phyloP scores from a whole-genome alignment of 2,113 vertebrate genomes.

The Oostethus manadensis region DNA sequence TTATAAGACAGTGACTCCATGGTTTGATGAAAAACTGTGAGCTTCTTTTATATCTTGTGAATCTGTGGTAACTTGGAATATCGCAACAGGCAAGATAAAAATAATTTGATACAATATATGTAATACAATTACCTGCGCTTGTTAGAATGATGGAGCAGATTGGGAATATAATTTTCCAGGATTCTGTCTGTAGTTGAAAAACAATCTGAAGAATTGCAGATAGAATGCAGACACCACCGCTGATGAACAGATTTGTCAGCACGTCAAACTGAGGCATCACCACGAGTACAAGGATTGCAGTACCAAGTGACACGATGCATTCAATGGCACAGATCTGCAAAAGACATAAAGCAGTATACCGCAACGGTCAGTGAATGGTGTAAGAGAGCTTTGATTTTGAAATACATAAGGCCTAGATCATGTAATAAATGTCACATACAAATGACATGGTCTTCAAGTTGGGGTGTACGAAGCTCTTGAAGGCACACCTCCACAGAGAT shows the following conservation, averaged over 20 bases:
- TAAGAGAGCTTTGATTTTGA: too few relatives aligned
- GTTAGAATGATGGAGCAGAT: constrained; percentile 68
- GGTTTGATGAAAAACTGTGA: too few relatives aligned
- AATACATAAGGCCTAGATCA: neutral
- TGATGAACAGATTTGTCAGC: constrained; percentile 74
- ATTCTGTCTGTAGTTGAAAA: constrained; percentile 57
- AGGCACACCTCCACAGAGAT: constrained; percentile 70
- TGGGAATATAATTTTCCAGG: constrained; percentile 72
- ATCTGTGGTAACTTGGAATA: too few relatives aligned
- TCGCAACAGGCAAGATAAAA: too few relatives aligned
- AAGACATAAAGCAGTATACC: constrained; percentile 2
- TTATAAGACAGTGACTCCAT: too few relatives aligned
- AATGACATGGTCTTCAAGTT: constrained; percentile 60
- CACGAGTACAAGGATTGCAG: constrained; percentile 67
- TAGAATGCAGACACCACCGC: constrained; percentile 70
- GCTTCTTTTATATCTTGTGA: too few relatives aligned
- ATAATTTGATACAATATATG: too few relatives aligned
- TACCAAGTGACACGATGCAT: constrained; percentile 68
- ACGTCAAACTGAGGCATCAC: constrained; percentile 77
- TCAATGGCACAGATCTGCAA: constrained; percentile 68
- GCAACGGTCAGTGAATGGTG: neutral
- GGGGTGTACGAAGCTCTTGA: constrained; percentile 68
- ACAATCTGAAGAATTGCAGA: constrained; percentile 65
- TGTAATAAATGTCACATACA: constrained; percentile 46
- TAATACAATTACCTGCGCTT: constrained; percentile 46